Percentiles rank a stretch among this genome's conserved stretches.
Evolutionary conservation across 2,113 vertebrate genomes (phyloP).

Genomic region (Steatornis caripensis): DNA sequence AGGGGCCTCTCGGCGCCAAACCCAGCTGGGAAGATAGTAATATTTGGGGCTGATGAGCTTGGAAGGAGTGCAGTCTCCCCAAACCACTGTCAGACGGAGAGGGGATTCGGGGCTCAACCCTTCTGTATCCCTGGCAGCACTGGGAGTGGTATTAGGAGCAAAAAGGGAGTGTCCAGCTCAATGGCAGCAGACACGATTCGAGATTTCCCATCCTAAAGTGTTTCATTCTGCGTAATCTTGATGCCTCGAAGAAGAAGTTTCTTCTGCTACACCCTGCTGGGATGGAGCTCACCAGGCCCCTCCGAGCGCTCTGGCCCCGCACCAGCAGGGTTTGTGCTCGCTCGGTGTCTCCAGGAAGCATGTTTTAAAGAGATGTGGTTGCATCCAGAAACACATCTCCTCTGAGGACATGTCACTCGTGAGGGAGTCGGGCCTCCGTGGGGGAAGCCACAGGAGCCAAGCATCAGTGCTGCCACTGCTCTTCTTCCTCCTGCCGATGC

Average conservation of each 20-base stretch:
- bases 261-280: background rate
- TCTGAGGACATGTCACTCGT: background rate
- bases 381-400: background rate
- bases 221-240: background rate
- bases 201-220: background rate
- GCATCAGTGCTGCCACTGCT: background rate
- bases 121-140: background rate
- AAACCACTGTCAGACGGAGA: background rate
- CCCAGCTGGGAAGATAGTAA: background rate
- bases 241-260: background rate
- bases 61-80: background rate
- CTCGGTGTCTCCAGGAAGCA: background rate
- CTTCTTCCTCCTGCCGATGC: background rate
- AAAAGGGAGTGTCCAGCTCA: background rate
- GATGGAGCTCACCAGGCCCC: background rate
- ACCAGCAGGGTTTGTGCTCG: background rate
- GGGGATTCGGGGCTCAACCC: background rate
- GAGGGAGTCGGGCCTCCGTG: accelerated
- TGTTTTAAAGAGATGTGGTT: accelerated
- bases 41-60: background rate
- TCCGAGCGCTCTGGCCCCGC: accelerated
- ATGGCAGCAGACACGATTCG: background rate
- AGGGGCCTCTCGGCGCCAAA: background rate
- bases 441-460: background rate
- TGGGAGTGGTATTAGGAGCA: background rate